Base-by-base conservation (phyloP, 2,888 invertebrate species). In the Pocota personata region DNA sequence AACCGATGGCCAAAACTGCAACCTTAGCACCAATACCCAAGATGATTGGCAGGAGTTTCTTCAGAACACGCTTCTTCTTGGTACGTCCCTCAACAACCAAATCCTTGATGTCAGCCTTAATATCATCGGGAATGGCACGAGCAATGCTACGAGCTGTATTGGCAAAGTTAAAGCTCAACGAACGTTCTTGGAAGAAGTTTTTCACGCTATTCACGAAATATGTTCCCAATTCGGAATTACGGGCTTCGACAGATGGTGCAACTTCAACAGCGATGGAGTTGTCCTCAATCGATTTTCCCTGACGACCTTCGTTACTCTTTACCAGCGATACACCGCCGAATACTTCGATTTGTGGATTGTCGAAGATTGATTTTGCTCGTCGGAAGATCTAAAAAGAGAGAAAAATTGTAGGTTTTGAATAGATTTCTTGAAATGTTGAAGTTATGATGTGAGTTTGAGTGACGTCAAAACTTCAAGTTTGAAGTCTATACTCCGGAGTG, bases 71-170 rank as follows among this genome's bases (percentile, higher is more conserved):
- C 90, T 92, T 92, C 93, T 94, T 94, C 92, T 94, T 94, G 80
- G 94, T 94, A 89, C 95, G 94, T 48, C 94, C 94, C 93, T 95
- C 95, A 73, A 93, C 93, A 62, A 94, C 93, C 89, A 93, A 90
- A 72, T 94, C 93, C 60, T 94, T 93, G 87, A 94, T 93, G 88
- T 93, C 93, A 71, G 93, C 92, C 89, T 94, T 94, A 83, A 95
- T 91, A 86, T 94, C 94, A 86, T 93, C 91, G 57, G 95, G 94
- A 62, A 94, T 93, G 58, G 93, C 93, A 50, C 93, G 94, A 37
- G 93, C 93, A 55, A 94, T 90, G 64, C 92, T 92, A 84, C 93
- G 92, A 1, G 93, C 92, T 64, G 93, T 92, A 82, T 92, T 91
- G 62, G 91, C 92, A 86, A 93, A 91, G 89, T 94, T 93, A 90